These are phyloP conservation scores for Heliconius aoede DNA, from an alignment of 2,888 invertebrate genomes.

Conservation along the genomic window DNA sequence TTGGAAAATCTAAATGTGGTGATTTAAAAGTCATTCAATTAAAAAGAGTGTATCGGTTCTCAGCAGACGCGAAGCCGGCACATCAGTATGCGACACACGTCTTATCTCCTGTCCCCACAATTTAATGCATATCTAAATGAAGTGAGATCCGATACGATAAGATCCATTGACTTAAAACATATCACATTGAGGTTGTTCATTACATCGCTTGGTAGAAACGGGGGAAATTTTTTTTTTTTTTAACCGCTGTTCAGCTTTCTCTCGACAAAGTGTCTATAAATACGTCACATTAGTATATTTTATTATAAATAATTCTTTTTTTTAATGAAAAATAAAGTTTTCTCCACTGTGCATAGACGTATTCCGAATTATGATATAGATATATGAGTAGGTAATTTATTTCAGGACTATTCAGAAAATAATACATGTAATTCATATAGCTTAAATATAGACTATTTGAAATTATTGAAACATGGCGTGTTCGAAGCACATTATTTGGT, in stretches of 20 bases:
- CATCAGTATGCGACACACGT: slow-evolving; percentile 72
- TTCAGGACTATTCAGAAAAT: neutral
- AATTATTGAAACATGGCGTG: slow-evolving; percentile 55
- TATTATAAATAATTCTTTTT: too few species aligned
- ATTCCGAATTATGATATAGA: neutral
- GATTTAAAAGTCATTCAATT: slow-evolving; percentile 66
- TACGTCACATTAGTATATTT: slow-evolving; percentile 41
- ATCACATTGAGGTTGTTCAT: slow-evolving; percentile 69
- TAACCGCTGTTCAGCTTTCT: slow-evolving; percentile 50
- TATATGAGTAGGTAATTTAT: neutral
- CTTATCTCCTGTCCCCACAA: slow-evolving; percentile 75
- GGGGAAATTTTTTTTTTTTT: slow-evolving; percentile 59
- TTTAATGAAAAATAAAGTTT: too few species aligned
- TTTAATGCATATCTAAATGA: slow-evolving; percentile 81
- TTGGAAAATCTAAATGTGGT: slow-evolving; percentile 71
- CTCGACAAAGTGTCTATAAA: slow-evolving; percentile 46
- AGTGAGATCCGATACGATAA: slow-evolving; percentile 80
- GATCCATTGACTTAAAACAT: slow-evolving; percentile 73
- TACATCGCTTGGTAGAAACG: slow-evolving; percentile 70
- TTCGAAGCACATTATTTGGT: slow-evolving; percentile 65
- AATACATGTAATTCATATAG: neutral
- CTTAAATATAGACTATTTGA: slow-evolving; percentile 2
- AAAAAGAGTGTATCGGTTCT: slow-evolving; percentile 65
- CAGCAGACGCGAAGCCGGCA: slow-evolving; percentile 59
- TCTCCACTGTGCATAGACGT: slow-evolving; percentile 33